Evolutionary conservation across 1,140 invertebrate species (phyloP), one percentile per base, ranked within the genome.

Genomic region (Drosophila sulfurigaster): DNA sequence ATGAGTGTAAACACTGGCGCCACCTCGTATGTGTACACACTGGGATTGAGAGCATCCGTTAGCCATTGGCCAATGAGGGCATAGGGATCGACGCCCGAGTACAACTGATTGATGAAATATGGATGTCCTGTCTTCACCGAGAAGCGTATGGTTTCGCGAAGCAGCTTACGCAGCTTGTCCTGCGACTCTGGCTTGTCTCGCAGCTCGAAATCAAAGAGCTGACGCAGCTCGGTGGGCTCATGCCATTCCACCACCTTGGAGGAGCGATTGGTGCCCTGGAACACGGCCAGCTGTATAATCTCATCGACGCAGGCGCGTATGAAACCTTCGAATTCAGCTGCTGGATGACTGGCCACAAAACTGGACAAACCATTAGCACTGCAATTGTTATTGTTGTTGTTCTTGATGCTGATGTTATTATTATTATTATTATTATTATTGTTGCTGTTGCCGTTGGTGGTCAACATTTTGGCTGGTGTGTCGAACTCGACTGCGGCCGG

Each of bases 11-110:
- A 97, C 0, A 97, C 96, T 1, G 97, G 97, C 1, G 97, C 96
- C n/a, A 98, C 97, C 93, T 98, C 97, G 82, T 96, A 98, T 0
- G 97, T 98, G 91, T 98, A 98, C 0, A 97, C 96, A 70, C 96
- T 97, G 0, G 97, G 96, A 93, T 98, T 98, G 4, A 98, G 92
- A 2, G 97, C 96, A 85, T 97, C 96, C 3, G 96, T 96, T 57
- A 97, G 92, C 96, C 97, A 97, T 90, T 98, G 96, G 0, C 96
- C 97, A 35, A 96, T 94, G 25, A 98, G 92, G 1, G 96, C 97
- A 74, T 97, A 98, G 0, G 96, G 96, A 92, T 98, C 97, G n/a
- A 98, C 93, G 3, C 96, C 95, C 1, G 96, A 97, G 92, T 96
- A 98, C 2, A 98, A 93, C 83, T 98, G 97, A 91, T 98, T 98